These are phyloP conservation scores for Hyaena hyaena DNA, from an alignment of 2,113 vertebrate species.

Conservation along the genomic window DNA sequence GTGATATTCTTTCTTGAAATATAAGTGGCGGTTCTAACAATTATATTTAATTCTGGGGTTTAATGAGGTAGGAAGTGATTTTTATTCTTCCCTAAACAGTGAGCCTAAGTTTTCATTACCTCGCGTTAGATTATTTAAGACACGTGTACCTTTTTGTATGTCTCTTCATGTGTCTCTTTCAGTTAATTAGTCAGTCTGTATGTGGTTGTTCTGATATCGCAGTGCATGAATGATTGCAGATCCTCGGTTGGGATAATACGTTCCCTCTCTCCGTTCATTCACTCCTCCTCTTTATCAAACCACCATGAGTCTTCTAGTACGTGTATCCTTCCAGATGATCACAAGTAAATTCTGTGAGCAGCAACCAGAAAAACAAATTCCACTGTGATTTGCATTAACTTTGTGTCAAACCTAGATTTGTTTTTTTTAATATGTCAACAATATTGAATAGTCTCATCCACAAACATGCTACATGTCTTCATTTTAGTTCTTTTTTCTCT, in stretches of 20 bases:
- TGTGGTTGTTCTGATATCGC: fast-evolving
- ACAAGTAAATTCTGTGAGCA: too few relatives aligned
- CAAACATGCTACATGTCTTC: neutral
- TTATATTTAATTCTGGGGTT: neutral
- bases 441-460: neutral
- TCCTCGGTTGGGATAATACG: fast-evolving
- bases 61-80: neutral
- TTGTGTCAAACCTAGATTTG: neutral
- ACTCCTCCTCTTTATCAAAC: fast-evolving
- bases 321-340: neutral
- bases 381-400: neutral
- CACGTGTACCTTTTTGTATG: fast-evolving
- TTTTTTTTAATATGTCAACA: neutral
- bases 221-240: neutral
- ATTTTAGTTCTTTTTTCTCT: neutral
- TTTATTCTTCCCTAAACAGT: neutral
- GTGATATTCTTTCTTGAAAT: neutral
- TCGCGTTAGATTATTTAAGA: neutral
- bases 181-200: neutral
- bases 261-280: too few relatives aligned
- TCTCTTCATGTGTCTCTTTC: fast-evolving
- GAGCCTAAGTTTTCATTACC: neutral
- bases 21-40: neutral
- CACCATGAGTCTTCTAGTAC: fast-evolving
- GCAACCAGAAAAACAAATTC: neutral